phyloP scores from a whole-genome alignment of 2,113 vertebrate species.

The Riparia riparia region DNA sequence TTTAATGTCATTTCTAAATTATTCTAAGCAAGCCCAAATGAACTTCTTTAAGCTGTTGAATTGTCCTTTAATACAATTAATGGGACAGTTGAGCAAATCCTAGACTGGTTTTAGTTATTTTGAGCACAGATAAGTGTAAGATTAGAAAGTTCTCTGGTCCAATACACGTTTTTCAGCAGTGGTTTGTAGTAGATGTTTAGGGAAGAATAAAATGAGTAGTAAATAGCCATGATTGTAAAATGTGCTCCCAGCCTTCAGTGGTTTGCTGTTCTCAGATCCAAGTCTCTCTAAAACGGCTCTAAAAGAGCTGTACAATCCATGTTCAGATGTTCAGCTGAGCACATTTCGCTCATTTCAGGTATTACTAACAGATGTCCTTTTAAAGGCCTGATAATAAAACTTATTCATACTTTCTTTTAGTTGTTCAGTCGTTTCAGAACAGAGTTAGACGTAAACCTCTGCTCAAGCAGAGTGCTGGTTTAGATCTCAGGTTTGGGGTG shows the following conservation, averaged over 20 bases:
- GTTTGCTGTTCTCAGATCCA: background rate
- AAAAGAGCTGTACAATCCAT: background rate
- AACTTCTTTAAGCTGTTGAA: background rate
- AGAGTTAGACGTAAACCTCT: background rate
- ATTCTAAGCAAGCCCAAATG: background rate
- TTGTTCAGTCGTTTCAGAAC: background rate
- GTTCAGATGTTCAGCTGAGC: background rate
- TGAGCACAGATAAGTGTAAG: background rate
- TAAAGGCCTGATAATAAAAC: background rate
- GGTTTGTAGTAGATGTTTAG: background rate
- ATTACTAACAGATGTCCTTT: background rate
- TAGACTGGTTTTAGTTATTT: background rate
- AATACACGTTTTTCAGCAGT: background rate
- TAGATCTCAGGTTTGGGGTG: background rate
- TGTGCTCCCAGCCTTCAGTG: background rate
- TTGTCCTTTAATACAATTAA: background rate
- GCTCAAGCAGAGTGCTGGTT: background rate
- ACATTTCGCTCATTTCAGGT: background rate
- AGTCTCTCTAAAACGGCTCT: background rate
- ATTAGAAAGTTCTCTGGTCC: background rate
- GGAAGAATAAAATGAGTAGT: background rate
- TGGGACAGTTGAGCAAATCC: background rate
- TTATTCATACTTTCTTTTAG: background rate
- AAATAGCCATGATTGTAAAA: background rate
- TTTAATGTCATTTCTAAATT: background rate